These are phyloP conservation scores for Apeira syringaria DNA, from an alignment of 2,888 invertebrate species.

Conservation along the genomic window DNA sequence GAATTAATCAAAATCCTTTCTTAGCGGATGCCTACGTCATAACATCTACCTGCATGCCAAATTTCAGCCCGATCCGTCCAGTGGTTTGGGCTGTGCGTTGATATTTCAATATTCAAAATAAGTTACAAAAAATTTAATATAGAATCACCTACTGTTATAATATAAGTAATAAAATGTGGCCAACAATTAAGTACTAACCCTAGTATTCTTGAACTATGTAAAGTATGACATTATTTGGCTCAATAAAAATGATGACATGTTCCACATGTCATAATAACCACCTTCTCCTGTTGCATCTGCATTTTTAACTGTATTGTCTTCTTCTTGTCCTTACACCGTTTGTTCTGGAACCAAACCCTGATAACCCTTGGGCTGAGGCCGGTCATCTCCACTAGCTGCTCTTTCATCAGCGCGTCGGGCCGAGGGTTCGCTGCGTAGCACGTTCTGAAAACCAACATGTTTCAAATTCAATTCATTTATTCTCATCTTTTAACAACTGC, in stretches of 20 bases:
- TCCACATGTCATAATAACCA: conserved; percentile 62
- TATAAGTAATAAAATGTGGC: neutral
- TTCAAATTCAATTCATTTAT: neutral
- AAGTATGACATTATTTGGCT: conserved; percentile 1
- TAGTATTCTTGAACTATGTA: conserved; percentile 14
- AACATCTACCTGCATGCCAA: no score
- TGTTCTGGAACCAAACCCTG: conserved; percentile 99
- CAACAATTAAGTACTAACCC: neutral
- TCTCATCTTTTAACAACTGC: no score
- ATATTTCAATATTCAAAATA: no score
- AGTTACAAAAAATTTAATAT: no score
- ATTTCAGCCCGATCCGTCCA: no score
- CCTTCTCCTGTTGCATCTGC: conserved; percentile 99
- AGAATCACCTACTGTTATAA: neutral
- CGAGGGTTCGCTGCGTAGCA: conserved; percentile 99
- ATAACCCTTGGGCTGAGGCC: conserved; percentile 98
- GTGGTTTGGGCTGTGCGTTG: no score
- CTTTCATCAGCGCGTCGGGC: conserved; percentile 99
- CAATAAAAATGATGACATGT: conserved; percentile 8
- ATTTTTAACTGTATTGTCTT: conserved; percentile 98
- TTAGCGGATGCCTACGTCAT: no score
- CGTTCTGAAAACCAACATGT: conserved; percentile 80
- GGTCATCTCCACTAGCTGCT: conserved; percentile 99
- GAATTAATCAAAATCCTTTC: no score
- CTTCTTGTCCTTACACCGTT: conserved; percentile 98